Evolutionary conservation across 1,140 invertebrate genomes (phyloP), one percentile per base, ranked within the genome.

Genomic region (Papilio machaon): DNA sequence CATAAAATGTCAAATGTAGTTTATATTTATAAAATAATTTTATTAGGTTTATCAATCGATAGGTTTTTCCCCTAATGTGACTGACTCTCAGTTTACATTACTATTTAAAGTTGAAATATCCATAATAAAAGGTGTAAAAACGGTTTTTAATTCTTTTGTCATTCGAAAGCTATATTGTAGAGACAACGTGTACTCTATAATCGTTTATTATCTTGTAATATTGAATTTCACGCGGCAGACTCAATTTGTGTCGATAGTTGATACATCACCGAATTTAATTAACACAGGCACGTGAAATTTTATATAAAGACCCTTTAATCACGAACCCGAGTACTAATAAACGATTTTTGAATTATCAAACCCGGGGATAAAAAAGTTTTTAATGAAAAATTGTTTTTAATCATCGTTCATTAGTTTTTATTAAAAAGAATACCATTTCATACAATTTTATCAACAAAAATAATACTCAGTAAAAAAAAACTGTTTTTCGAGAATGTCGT

Each of bases 351-450:
- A 17, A 58, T 19, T 58, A 52, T 52, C 15, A 58, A 58, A 58
- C 54, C 54, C n/a, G 54, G 8, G 7, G 54, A 58, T n/a, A n/a
- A 19, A 58, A 58, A 58, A 58, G 17, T 58, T 58, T n/a, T 19
- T 8, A 58, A 58, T 58, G n/a, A 19, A 58, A 19, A 58, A 58
- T 58, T 19, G 54, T 19, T 58, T 58, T 58, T 58, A 58, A 58
- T 19, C 54, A 19, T 58, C n/a, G 54, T 58, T 58, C 54, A 58
- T 81, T 73, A 76, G 52, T 54, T 52, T 54, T 54, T 64, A 75
- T 81, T 35, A 60, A 46, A 58, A 81, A 30, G 35, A 43, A 47
- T 19, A 11, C 79, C 47, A 54, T 46, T 35, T 52, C 60, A 80
- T 30, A 0, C 23, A 30, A 74, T 76, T 49, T 54, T 79, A 64